Evolutionary conservation across 2,797 vertebrate genomes (phyloP), one percentile per base, ranked within the genome.

Genomic region (Coluber constrictor): DNA sequence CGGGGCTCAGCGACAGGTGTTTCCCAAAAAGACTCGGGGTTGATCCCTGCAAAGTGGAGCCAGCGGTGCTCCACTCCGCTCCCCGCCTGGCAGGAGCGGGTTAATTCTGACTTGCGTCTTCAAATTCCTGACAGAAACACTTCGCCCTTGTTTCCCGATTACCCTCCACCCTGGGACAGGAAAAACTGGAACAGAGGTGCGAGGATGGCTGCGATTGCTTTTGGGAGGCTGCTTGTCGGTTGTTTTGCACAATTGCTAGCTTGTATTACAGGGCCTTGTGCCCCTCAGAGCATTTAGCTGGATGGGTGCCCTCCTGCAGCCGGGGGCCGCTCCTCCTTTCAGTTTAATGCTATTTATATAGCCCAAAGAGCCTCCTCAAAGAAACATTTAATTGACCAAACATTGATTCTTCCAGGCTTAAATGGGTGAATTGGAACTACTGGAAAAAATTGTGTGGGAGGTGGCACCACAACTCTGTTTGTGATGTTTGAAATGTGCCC

Each of bases 171-270:
- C 59, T 18, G 60, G 32, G 54, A 57, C 54, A 70, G 83, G 83
- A 87, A 87, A 57, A 86, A 87, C 83, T 87, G 89, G 92, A 87
- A 91, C n/a, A 25, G 87, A 91, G 57, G 32, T 12, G 25, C 56
- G 27, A 56, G 87, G 70, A 60, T 15, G n/a, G 10, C 3, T 55
- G 66, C 11, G 10, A 7, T 25, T 12, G 56, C 56, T 51, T 83
- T 63, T 25, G 66, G 86, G 66, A 88, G n/a, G 29, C 11, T 10
- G 32, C 66, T 37, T 13, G 11, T 54, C 66, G 37, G 20, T 43
- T 47, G 15, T 7, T 51, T 89, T 89, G 32, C 5, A 25, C 87
- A 91, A 89, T 5, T 3, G 4, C 7, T 13, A 88, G 87, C 55
- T 91, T 86, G 90, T 11, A 20, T 93, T 91, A 86, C 57, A 66